These are phyloP conservation scores for Cheilosia soror DNA, from an alignment of 2,888 invertebrate genomes.

Conservation along the genomic window DNA sequence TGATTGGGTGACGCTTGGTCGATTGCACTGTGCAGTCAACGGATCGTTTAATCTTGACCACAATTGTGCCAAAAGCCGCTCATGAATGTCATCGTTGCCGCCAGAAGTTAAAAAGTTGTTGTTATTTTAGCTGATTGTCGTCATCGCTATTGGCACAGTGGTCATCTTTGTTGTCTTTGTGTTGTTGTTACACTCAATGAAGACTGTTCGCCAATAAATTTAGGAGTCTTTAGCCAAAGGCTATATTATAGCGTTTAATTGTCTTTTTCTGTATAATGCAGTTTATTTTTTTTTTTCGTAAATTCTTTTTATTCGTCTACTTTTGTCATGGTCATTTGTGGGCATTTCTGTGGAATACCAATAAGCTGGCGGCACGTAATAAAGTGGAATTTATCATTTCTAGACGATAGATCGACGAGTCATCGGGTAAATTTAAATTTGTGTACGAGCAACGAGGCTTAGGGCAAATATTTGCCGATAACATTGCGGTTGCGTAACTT, in stretches of 20 bases:
- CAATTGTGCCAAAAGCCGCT: constrained; percentile 62
- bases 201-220: constrained; percentile 31
- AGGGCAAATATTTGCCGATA: constrained; percentile 44
- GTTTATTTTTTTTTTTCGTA: constrained; percentile 37
- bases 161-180: constrained; percentile 32
- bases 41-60: constrained; percentile 71
- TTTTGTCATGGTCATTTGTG: constrained; percentile 58
- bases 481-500: constrained; percentile 15
- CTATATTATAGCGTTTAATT: constrained; percentile 24
- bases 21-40: constrained; percentile 48
- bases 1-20: constrained; percentile 37
- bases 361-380: constrained; percentile 56
- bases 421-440: constrained; percentile 5
- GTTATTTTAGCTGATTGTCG: constrained; percentile 19
- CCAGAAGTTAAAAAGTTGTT: background rate
- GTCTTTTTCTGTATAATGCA: constrained; percentile 18
- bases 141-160: constrained; percentile 32
- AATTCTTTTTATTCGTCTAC: constrained; percentile 44
- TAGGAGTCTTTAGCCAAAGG: constrained; percentile 52
- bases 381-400: constrained; percentile 53
- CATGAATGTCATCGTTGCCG: constrained; percentile 62
- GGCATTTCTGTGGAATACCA: constrained; percentile 66
- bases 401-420: constrained; percentile 35
- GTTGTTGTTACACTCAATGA: constrained; percentile 28
- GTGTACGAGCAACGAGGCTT: background rate